Conservation (phyloP, 2,888 invertebrate species). For the Deroplatys truncata region DNA sequence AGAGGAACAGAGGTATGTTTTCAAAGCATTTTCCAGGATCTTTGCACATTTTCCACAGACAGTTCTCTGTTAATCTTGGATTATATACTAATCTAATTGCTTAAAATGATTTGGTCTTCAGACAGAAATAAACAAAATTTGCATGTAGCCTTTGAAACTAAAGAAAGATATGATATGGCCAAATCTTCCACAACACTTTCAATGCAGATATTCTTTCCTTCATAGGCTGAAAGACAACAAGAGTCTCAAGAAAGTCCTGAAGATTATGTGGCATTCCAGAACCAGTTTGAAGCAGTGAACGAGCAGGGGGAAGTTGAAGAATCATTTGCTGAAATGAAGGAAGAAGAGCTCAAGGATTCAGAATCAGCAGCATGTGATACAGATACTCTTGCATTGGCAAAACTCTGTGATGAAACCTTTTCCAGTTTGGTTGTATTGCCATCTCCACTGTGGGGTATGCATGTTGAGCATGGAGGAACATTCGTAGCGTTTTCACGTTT, state of each 20-base stretch:
- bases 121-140: too few species aligned
- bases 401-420: not conserved
- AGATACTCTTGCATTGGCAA: not conserved
- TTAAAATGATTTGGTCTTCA: too few species aligned
- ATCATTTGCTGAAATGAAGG: not conserved
- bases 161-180: too few species aligned
- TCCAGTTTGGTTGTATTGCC: not conserved
- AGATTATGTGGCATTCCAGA: too few species aligned
- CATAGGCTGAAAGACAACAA: not conserved
- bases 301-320: not conserved
- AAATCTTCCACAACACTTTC: too few species aligned
- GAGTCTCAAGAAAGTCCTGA: not conserved
- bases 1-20: too few species aligned
- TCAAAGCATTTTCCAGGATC: too few species aligned
- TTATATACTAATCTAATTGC: too few species aligned
- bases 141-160: too few species aligned
- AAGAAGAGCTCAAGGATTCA: not conserved
- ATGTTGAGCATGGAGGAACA: not conserved
- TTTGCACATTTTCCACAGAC: too few species aligned
- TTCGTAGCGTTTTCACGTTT: not conserved
- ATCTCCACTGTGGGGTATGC: not conserved
- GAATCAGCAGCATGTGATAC: not conserved
- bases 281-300: not conserved
- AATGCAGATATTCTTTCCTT: not conserved
- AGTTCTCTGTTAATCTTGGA: too few species aligned